Percentiles rank a stretch among this genome's conserved stretches.
phyloP scores from a whole-genome alignment of 2,113 vertebrate species.

The Spea bombifrons region DNA sequence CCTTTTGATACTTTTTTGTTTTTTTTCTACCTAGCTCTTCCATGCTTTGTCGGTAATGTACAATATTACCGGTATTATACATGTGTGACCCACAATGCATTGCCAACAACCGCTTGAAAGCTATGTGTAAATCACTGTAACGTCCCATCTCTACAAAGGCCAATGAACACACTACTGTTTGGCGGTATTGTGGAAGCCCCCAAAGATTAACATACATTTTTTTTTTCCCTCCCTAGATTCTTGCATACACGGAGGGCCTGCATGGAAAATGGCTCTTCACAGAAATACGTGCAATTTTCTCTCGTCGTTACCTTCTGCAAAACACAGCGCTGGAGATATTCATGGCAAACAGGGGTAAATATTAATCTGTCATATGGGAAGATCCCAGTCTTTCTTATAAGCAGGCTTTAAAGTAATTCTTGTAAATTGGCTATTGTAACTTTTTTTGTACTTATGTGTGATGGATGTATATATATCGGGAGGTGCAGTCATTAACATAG shows the following conservation, averaged over 20 bases:
- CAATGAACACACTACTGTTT: too few relatives aligned
- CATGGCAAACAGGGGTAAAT: slow-evolving; percentile 94
- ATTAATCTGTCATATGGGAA: background rate
- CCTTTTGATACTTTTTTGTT: too few relatives aligned
- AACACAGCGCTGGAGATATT: slow-evolving; percentile 96
- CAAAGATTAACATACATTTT: background rate
- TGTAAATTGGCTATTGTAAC: background rate
- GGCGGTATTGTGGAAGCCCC: too few relatives aligned
- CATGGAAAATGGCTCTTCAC: slow-evolving; percentile 98
- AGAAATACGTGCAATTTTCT: slow-evolving; percentile 90
- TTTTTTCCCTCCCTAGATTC: slow-evolving; percentile 67
- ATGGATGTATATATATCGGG: background rate
- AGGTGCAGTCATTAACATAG: background rate
- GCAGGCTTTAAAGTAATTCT: too few relatives aligned
- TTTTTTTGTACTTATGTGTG: background rate
- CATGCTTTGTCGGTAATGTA: too few relatives aligned
- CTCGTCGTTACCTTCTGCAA: slow-evolving; percentile 91
- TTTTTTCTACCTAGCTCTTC: too few relatives aligned
- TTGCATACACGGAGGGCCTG: slow-evolving; percentile 91
- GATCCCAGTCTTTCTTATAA: too few relatives aligned
- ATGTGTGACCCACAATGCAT: too few relatives aligned
- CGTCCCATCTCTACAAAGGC: too few relatives aligned
- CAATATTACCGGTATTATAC: too few relatives aligned
- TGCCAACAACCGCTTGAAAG: too few relatives aligned
- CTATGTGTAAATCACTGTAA: too few relatives aligned